These are phyloP conservation scores for Anisognathus igniventris DNA, from an alignment of 2,797 vertebrate genomes.

Conservation along the genomic window DNA sequence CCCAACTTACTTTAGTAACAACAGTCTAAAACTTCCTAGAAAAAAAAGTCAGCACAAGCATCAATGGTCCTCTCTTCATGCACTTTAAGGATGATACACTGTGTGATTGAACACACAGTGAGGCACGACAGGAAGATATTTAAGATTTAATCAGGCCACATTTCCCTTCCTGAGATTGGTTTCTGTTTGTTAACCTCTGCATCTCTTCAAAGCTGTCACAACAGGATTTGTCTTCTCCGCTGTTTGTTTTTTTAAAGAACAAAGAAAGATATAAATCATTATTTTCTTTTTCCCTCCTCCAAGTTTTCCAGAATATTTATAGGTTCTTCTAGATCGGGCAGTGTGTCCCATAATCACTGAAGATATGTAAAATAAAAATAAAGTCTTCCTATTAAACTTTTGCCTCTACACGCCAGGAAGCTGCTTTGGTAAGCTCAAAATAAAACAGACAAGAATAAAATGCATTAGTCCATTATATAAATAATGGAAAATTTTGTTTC, in stretches of 20 bases:
- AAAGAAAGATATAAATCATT: background rate
- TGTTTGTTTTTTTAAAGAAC: background rate
- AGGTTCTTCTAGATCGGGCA: background rate
- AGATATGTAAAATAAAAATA: background rate
- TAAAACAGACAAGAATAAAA: background rate
- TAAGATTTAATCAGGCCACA: background rate
- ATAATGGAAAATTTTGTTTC: background rate
- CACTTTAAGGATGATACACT: background rate
- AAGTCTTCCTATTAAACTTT: background rate
- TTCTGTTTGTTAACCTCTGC: background rate
- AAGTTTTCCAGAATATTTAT: background rate
- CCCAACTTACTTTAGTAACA: background rate
- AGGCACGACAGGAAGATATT: background rate
- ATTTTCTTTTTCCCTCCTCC: background rate
- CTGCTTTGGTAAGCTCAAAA: background rate
- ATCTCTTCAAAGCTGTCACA: background rate
- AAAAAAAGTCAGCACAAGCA: background rate
- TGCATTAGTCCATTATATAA: background rate
- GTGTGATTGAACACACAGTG: background rate
- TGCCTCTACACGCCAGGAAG: accelerated
- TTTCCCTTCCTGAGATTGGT: background rate
- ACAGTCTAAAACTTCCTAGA: background rate
- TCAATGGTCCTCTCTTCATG: background rate
- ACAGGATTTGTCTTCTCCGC: background rate
- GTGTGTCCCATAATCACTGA: background rate